Evolutionary conservation across 2,888 invertebrate species (phyloP), one percentile per base, ranked within the genome.

Genomic region (Brachyopa scutellaris): DNA sequence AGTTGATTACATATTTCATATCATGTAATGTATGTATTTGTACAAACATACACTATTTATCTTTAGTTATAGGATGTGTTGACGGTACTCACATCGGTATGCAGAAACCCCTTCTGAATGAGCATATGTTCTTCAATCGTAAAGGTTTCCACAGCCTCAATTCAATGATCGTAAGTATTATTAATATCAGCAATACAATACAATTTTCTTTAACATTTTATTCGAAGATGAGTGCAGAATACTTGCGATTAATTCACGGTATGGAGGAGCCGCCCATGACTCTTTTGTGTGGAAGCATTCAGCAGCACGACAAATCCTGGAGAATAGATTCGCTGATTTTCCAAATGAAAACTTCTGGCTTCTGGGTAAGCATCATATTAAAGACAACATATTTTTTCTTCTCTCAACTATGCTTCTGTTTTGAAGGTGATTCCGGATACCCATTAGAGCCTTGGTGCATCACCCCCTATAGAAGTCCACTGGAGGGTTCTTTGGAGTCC

Each of bases 391-490:
- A 7, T 40, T 40, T 33, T 9, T n/a, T 33, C n/a, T 40, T 40
- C 15, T 40, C 15, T 40, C 6, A 40, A 40, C 17, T 2, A 15
- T 40, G 6, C 17, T 33, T 1, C 5, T 17, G 15, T 40, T 1
- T 40, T 17, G 4, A 7, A 15, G 15, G 9, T 4, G 17, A 15
- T 17, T 15, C 17, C 8, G 47, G 70, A 33, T 70, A 70, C 26
- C 49, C 59, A 8, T 38, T 70, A 19, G 59, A 72, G 31, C 42
- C 53, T 3, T 73, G 53, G 73, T 62, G 53, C 13, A 62, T 64
- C 3, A 62, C 73, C 9, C 55, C 64, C 7, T 73, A 55, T 36
- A 62, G 73, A 42, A 45, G 8, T 55, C 42, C 64, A n/a, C n/a
- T 13, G 23, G 26, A 53, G 11, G 42, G 31, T 38, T 62, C 62